Conservation (phyloP, 2,113 vertebrate genomes). For the Plectropomus leopardus region DNA sequence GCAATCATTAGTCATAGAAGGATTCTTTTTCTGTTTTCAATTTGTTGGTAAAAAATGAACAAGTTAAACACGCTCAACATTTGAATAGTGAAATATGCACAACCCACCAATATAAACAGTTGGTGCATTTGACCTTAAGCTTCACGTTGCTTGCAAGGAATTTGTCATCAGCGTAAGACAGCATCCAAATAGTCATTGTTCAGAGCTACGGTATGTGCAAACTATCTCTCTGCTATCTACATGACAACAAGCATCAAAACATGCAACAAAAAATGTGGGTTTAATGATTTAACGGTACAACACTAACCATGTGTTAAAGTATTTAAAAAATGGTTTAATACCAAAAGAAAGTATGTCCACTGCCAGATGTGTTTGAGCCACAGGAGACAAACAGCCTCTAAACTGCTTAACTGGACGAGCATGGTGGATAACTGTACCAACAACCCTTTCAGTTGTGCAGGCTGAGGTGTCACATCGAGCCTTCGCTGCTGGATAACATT, state of each 20-base stretch:
- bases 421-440: neutral
- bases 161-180: neutral
- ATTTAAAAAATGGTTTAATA: neutral
- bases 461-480: neutral
- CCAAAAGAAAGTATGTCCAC: neutral
- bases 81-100: neutral
- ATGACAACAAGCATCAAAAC: neutral
- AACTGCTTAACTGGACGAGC: constrained; percentile 5
- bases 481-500: neutral
- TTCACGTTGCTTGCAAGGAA: neutral
- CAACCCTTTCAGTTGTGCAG: neutral
- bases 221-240: neutral
- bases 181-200: neutral
- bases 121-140: neutral
- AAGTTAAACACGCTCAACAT: neutral
- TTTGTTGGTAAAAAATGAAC: neutral
- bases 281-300: neutral
- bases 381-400: neutral
- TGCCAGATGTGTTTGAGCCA: constrained; percentile 11
- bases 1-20: neutral
- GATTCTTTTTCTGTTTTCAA: neutral
- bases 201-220: neutral
- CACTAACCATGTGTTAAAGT: neutral
- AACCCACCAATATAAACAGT: neutral
- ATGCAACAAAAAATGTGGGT: neutral